These are phyloP conservation scores for Drosophila paranaensis DNA, from an alignment of 2,888 invertebrate genomes.

Conservation along the genomic window DNA sequence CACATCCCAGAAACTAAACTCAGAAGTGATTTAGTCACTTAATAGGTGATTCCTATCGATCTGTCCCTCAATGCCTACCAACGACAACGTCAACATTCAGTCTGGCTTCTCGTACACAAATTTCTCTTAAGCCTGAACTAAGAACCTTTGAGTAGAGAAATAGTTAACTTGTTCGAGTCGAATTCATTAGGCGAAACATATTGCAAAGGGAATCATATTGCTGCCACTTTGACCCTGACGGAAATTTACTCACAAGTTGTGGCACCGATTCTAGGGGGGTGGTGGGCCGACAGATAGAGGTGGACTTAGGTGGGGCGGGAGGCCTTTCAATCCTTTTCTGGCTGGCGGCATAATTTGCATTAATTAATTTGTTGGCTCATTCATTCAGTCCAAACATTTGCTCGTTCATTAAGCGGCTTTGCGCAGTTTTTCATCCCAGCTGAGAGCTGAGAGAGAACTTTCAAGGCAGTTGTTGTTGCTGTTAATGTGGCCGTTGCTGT, in stretches of 20 bases:
- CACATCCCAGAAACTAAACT: no score
- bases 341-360: slow-evolving; percentile 65
- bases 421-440: slow-evolving; percentile 47
- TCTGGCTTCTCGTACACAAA: neutral
- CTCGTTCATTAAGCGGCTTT: slow-evolving; percentile 70
- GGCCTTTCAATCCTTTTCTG: slow-evolving; percentile 9
- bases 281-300: slow-evolving; percentile 17
- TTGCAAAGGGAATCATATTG: neutral
- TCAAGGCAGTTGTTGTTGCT: slow-evolving; percentile 3
- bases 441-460: slow-evolving; percentile 9
- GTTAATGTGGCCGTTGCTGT: slow-evolving; percentile 13
- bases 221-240: neutral
- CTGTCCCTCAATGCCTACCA: neutral
- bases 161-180: neutral
- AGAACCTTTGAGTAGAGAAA: neutral
- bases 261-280: slow-evolving; percentile 4
- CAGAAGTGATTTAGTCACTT: no score
- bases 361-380: slow-evolving; percentile 74
- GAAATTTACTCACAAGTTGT: slow-evolving; percentile 14
- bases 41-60: neutral
- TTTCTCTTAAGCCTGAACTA: neutral
- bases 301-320: slow-evolving; percentile 4
- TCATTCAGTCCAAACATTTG: slow-evolving; percentile 63
- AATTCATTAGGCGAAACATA: neutral
- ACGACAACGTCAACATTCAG: neutral